phyloP scores from a whole-genome alignment of 2,113 vertebrate genomes.

The Eurystomus gularis region DNA sequence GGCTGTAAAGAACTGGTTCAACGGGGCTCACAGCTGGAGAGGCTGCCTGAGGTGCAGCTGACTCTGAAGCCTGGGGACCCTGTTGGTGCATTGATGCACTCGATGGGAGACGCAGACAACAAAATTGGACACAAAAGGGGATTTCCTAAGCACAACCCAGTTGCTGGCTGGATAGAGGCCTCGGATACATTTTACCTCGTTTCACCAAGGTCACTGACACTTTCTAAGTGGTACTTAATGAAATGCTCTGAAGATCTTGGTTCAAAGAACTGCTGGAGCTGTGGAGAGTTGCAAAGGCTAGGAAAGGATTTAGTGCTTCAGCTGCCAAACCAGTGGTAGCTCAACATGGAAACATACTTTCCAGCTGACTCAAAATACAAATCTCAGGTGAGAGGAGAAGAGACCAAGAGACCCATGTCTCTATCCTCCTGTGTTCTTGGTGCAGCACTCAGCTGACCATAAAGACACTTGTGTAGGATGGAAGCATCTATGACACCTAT shows the following conservation, averaged over 20 bases:
- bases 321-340: neutral
- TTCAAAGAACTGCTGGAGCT: neutral
- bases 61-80: accelerated
- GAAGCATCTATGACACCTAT: neutral
- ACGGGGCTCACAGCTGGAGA: neutral
- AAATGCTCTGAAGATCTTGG: neutral
- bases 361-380: neutral
- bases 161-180: neutral
- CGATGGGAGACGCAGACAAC: neutral
- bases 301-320: neutral
- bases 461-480: neutral
- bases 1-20: neutral
- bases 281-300: neutral
- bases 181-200: neutral
- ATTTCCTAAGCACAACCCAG: neutral
- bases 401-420: neutral
- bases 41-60: neutral
- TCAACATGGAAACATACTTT: neutral
- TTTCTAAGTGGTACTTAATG: neutral
- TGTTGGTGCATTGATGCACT: neutral
- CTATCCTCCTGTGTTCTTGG: neutral
- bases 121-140: neutral
- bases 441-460: neutral
- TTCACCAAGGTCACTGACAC: neutral
- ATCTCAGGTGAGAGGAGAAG: neutral